Evolutionary conservation across 2,888 invertebrate genomes (phyloP), one percentile per base, ranked within the genome.

Genomic region (Tetrapedia diversipes): DNA sequence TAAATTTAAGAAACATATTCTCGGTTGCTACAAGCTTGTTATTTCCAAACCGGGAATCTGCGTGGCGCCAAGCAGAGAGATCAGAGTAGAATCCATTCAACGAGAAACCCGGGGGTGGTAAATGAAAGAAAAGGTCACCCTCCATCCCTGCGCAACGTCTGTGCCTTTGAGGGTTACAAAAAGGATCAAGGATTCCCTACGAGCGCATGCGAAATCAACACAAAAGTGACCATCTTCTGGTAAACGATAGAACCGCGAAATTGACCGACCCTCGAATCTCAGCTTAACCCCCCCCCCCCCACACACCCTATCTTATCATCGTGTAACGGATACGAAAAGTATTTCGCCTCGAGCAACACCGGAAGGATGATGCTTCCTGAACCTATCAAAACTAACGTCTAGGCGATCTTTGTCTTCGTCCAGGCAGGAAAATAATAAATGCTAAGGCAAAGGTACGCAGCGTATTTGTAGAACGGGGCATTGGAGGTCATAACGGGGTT

Each of bases 201-300:
- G 32, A 43, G 56, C 49, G 45, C 78, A 83, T 32, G 77, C 74
- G 80, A 75, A 76, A 82, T 81, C 76, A 80, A 85, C 86, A 87
- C 87, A 88, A 87, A 90, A 90, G 89, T 90, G 90, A 89, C 89
- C 90, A 89, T 89, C 89, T 74, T 79, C 72, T 66, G 84, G 84
- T 84, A 85, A 89, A 85, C 86, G 89, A 88, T 87, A 88, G 79
- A 75, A 75, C 73, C 78, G 68, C 66, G 78, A 75, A 83, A 83
- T 78, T 63, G 76, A 70, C 65, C 77, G 63, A 57, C 64, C 67
- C 81, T 65, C 60, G 63, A 60, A 72, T 65, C 67, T 78, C 77
- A 61, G 81, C 82, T 86, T 80, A 79, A 77, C 68, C 65, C 68
- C 41, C 59, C 71, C 3, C 43, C 68, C 65, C 39, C 10, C 32